Evolutionary conservation across 2,113 vertebrate species (phyloP), one percentile per base, ranked within the genome.

Genomic region (Corythornis cristatus): DNA sequence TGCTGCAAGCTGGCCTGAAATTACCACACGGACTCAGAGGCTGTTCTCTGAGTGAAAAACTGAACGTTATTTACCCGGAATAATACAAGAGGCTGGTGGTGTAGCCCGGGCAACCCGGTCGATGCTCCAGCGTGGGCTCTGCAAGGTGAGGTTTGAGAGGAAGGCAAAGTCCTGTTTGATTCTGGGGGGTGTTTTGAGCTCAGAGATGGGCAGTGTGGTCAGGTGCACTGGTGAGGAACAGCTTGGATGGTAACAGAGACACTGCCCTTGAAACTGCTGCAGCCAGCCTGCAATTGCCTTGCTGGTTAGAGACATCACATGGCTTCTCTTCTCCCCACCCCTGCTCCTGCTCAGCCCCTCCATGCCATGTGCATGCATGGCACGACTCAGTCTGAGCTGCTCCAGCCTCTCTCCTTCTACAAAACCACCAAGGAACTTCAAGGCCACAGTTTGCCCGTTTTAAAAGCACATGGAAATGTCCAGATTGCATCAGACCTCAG

Each of bases 281-380:
- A 17, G 18, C 5, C 1, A 57, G 37, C 35, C 26, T 23, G 21
- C 21, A 5, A 66, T 37, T 6, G 2, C 37, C 45, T 50, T 3
- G 5, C 65, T 29, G 4, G 0, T 48, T 56, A 43, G 25, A 54
- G 40, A 43, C 19, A 64, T 11, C 40, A 42, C 26, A 20, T 19
- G 0, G 1, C 37, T 51, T 10, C 37, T 7, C 8, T 21, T 58
- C 35, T 31, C 19, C 56, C 12, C 43, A 37, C 13, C 51, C 71
- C 60, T 22, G 56, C 48, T 54, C 25, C 18, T 19, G 0, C 40
- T 56, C 64, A 31, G n/a, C 60, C 35, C 11, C 23, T 66, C 31
- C 18, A 1, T 1, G 7, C 66, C 60, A 14, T 0, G 0, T 10
- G 13, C 37, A 17, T 3, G 9, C 53, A 8, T 1, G 28, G 83